Percentiles rank a stretch among this genome's conserved stretches.
These are phyloP conservation scores for Cosmopolites sordidus DNA, from an alignment of 2,888 invertebrate species.

Conservation along the genomic window DNA sequence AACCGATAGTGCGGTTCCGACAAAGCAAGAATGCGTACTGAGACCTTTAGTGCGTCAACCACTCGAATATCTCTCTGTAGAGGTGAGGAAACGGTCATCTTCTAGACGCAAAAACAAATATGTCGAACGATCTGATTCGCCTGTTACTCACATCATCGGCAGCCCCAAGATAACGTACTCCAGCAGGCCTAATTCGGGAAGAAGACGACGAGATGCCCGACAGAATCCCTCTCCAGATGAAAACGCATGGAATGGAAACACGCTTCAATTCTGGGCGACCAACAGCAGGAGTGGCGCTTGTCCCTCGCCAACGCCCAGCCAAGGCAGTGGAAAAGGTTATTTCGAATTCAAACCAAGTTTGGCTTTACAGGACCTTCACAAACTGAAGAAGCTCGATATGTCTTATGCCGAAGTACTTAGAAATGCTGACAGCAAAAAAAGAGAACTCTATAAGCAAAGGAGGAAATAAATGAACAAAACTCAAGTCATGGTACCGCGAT, in stretches of 20 bases:
- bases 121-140: slow-evolving; percentile 63
- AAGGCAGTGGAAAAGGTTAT: slow-evolving; percentile 48
- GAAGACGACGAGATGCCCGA: slow-evolving; percentile 47
- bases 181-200: slow-evolving; percentile 50
- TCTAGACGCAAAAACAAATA: slow-evolving; percentile 59
- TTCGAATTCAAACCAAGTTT: slow-evolving; percentile 61
- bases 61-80: slow-evolving; percentile 68
- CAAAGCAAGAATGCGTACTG: slow-evolving; percentile 51
- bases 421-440: slow-evolving; percentile 57
- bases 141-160: slow-evolving; percentile 55
- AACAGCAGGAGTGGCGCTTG: slow-evolving; percentile 53
- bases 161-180: slow-evolving; percentile 62
- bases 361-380: slow-evolving; percentile 79
- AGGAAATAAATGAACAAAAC: slow-evolving; percentile 26
- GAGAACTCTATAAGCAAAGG: slow-evolving; percentile 31
- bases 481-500: neutral
- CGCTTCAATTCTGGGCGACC: slow-evolving; percentile 61
- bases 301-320: slow-evolving; percentile 59
- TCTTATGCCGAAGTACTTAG: slow-evolving; percentile 82
- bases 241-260: slow-evolving; percentile 63
- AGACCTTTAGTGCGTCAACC: slow-evolving; percentile 69
- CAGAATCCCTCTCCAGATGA: slow-evolving; percentile 13
- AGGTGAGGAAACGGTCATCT: slow-evolving; percentile 64
- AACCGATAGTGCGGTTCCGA: slow-evolving; percentile 21
- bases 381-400: slow-evolving; percentile 73